Evolutionary conservation across 2,888 invertebrate genomes (phyloP).

Genomic region (Melikaiella ostensackeni): DNA sequence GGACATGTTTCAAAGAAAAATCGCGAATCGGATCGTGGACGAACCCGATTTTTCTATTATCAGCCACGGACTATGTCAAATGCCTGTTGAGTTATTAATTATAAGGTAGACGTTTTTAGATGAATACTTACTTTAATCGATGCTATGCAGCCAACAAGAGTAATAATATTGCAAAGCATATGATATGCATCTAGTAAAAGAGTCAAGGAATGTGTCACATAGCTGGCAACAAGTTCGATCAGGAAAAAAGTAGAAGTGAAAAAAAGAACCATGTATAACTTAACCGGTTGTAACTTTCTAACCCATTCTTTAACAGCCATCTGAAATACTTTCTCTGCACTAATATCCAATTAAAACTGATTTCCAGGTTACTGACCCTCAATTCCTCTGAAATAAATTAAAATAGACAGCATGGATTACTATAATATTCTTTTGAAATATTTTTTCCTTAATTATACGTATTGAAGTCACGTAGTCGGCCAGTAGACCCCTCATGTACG

Average conservation of each 20-base stretch:
- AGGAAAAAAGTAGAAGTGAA: conserved; percentile 88
- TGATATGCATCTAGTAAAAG: conserved; percentile 95
- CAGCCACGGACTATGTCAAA: no score
- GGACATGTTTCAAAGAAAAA: no score
- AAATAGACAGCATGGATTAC: neutral
- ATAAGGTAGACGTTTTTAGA: no score
- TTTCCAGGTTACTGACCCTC: neutral
- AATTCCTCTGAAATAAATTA: neutral
- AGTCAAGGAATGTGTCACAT: conserved; percentile 94
- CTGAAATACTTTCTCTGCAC: conserved; percentile 34
- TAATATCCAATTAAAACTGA: neutral
- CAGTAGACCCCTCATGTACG: no score
- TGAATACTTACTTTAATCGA: conserved; percentile 84
- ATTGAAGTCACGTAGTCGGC: no score
- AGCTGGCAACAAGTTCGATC: conserved; percentile 90
- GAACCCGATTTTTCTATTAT: no score
- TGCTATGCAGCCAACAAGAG: conserved; percentile 88
- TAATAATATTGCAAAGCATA: conserved; percentile 95
- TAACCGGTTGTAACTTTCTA: conserved; percentile 85
- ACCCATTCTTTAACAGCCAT: conserved; percentile 91
- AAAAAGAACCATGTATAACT: conserved; percentile 85
- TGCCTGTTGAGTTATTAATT: no score
- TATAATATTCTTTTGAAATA: neutral
- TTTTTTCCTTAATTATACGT: no score
- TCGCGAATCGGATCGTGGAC: no score